phyloP scores from a whole-genome alignment of 2,797 vertebrate genomes.

The Eupleurogrammus muticus region DNA sequence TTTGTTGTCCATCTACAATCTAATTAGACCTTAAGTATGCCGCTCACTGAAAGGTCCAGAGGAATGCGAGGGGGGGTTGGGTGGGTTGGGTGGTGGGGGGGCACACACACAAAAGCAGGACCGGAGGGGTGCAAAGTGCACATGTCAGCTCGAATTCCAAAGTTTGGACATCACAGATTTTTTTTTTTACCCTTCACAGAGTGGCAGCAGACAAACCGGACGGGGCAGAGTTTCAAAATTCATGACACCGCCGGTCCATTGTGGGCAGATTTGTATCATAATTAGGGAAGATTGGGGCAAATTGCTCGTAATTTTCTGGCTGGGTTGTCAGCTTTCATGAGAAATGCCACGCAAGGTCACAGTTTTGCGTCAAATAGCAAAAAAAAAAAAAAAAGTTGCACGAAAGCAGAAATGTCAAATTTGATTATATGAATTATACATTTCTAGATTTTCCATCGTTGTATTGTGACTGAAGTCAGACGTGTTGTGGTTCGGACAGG shows the following conservation, averaged over 20 bases:
- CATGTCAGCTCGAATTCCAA: slow-evolving; percentile 78
- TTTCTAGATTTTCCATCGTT: background rate
- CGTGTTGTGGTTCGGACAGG: slow-evolving; percentile 6
- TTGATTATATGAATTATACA: background rate
- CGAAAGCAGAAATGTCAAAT: slow-evolving; percentile 7
- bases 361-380: slow-evolving; percentile 13
- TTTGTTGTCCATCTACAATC: slow-evolving; percentile 64
- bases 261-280: slow-evolving; percentile 78
- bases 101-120: slow-evolving; percentile 65
- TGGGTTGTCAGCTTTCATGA: slow-evolving; percentile 68
- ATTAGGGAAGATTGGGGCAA: slow-evolving; percentile 77
- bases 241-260: slow-evolving; percentile 66
- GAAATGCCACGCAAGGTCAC: slow-evolving; percentile 60
- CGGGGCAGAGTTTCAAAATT: slow-evolving; percentile 56
- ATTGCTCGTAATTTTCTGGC: slow-evolving; percentile 77
- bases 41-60: slow-evolving; percentile 60
- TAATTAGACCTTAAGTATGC: slow-evolving; percentile 69
- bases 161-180: slow-evolving; percentile 78
- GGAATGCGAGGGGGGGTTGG: slow-evolving; percentile 61
- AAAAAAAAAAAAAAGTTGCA: background rate
- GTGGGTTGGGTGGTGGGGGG: slow-evolving; percentile 12
- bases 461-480: background rate
- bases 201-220: slow-evolving; percentile 46
- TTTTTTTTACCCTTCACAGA: slow-evolving; percentile 35
- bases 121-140: slow-evolving; percentile 74